Percentiles rank a stretch among this genome's conserved stretches.
These are phyloP conservation scores for Thysanoteuthis rhombus DNA, from an alignment of 2,888 invertebrate species.

Conservation along the genomic window DNA sequence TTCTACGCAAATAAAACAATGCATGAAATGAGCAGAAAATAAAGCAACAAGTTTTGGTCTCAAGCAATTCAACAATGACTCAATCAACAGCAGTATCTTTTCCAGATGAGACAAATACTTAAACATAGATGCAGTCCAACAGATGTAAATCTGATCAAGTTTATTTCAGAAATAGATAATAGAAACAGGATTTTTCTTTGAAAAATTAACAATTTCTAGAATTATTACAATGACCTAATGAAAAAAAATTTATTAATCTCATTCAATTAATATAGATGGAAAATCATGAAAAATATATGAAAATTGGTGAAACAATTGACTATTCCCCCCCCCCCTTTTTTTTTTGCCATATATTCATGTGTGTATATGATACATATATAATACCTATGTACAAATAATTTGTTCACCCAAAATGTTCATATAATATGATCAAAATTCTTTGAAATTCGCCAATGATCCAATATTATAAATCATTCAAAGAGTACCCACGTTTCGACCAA, in stretches of 20 bases:
- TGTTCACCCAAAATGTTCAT: neutral
- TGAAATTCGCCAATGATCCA: neutral
- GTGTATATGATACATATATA: neutral
- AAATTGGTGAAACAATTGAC: neutral
- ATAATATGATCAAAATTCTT: neutral
- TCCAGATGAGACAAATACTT: neutral
- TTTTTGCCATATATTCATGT: neutral
- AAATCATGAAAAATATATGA: neutral
- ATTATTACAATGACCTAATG: neutral
- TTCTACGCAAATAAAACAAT: too few species aligned
- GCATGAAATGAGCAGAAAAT: too few species aligned
- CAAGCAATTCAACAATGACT: too few species aligned
- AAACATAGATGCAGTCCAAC: neutral
- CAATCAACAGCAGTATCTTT: too few species aligned
- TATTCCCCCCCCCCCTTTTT: neutral
- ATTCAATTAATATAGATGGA: neutral
- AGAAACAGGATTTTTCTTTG: neutral
- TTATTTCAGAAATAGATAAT: neutral
- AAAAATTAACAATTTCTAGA: neutral
- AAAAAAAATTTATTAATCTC: neutral
- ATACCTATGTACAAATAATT: neutral
- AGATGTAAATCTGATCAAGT: neutral
- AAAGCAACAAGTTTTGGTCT: too few species aligned
- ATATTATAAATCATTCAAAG: neutral
- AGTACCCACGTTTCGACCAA: too few species aligned